phyloP scores from a whole-genome alignment of 2,888 invertebrate genomes.

The Elysia crispata region DNA sequence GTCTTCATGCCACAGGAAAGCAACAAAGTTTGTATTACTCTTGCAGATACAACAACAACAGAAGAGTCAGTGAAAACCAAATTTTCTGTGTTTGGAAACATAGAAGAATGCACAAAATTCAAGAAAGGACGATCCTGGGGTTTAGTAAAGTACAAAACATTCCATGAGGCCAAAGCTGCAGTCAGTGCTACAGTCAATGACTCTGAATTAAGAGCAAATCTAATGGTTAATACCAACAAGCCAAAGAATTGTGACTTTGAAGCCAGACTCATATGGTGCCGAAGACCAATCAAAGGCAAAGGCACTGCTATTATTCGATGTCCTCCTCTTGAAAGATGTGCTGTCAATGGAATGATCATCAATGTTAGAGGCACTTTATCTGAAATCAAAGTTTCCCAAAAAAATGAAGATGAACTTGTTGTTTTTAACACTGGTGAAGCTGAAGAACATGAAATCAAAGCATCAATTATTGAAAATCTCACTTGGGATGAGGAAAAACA shows the following conservation, averaged over 20 bases:
- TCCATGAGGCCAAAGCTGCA: constrained; percentile 47
- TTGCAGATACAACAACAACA: constrained; percentile 42
- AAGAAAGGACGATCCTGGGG: constrained; percentile 59
- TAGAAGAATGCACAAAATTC: constrained; percentile 51
- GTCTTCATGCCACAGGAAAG: constrained; percentile 63
- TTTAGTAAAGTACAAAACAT: constrained; percentile 56
- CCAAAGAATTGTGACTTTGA: constrained; percentile 51
- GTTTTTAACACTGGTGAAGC: constrained; percentile 37
- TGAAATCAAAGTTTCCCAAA: constrained; percentile 7
- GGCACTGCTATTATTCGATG: constrained; percentile 47
- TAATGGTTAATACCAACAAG: too few relatives aligned
- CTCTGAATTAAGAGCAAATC: too few relatives aligned
- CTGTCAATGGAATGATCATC: not conserved
- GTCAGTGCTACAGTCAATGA: constrained; percentile 41
- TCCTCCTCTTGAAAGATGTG: constrained; percentile 28
- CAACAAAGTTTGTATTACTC: constrained; percentile 56
- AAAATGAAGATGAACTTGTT: constrained; percentile 34
- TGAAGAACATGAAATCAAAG: constrained; percentile 30
- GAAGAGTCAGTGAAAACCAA: constrained; percentile 45
- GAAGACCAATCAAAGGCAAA: constrained; percentile 57
- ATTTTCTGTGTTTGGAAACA: constrained; percentile 57
- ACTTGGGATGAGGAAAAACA: not conserved
- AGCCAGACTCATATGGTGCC: constrained; percentile 59
- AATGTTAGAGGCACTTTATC: not conserved
- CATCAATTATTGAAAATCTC: constrained; percentile 14